Evolutionary conservation across 2,797 vertebrate species (phyloP).

Genomic region (Heliangelus exortis): DNA sequence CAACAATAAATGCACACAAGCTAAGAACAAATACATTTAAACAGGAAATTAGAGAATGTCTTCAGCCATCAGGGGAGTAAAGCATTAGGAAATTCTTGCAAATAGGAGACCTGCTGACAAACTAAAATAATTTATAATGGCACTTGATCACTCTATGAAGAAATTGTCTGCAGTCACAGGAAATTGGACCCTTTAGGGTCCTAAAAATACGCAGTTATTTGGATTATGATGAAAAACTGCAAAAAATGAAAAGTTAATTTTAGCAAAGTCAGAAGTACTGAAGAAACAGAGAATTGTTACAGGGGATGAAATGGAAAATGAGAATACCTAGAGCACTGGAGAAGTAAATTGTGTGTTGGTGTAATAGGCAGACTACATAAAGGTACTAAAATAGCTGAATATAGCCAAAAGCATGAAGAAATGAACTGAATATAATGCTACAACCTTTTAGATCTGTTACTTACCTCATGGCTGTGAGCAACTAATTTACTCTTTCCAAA

Average conservation of each 20-base stretch:
- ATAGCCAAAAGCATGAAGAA: not conserved
- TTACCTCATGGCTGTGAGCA: not conserved
- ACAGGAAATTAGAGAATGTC: not conserved
- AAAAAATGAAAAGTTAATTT: not conserved
- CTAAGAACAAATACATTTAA: not conserved
- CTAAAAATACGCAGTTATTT: not conserved
- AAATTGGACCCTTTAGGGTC: not conserved
- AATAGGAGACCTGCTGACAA: not conserved
- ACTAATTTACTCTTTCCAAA: conserved; percentile 3
- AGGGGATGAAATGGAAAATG: not conserved
- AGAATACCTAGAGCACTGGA: not conserved
- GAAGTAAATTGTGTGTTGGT: not conserved
- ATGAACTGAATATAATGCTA: not conserved
- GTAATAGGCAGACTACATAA: not conserved
- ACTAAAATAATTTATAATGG: not conserved
- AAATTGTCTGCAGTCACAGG: not conserved
- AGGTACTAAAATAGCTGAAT: not conserved
- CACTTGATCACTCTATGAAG: not conserved
- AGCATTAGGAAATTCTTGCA: not conserved
- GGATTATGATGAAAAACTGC: not conserved
- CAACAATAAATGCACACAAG: not conserved
- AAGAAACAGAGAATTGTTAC: not conserved
- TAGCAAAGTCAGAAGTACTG: not conserved
- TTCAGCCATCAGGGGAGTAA: not conserved
- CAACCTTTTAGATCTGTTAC: not conserved